These are phyloP conservation scores for Dinoponera quadriceps DNA, from an alignment of 1,140 invertebrate species.

Conservation along the genomic window DNA sequence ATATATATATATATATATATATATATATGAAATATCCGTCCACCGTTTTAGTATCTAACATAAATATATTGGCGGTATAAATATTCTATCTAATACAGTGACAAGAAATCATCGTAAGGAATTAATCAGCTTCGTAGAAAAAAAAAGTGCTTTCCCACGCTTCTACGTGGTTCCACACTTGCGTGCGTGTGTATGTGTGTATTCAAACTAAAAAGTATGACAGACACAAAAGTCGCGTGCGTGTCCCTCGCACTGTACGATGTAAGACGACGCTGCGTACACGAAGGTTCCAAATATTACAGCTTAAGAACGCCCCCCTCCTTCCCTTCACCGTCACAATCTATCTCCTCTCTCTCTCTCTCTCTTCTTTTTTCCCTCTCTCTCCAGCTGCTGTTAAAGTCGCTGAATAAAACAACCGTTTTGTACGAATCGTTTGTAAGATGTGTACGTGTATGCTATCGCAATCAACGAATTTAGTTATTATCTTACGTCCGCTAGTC, in stretches of 20 bases:
- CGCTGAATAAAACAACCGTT: constrained; percentile 5
- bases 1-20: constrained; percentile 36
- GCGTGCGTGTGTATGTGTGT: no score
- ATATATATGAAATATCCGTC: constrained; percentile 19
- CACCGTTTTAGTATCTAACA: neutral
- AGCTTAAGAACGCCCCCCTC: neutral
- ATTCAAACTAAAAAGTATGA: no score
- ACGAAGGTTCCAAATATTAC: neutral
- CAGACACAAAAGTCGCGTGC: no score
- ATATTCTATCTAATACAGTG: constrained; percentile 18
- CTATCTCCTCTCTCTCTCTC: neutral
- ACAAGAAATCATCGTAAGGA: constrained; percentile 19
- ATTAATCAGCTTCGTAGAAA: constrained; percentile 12
- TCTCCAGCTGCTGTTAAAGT: constrained; percentile 21
- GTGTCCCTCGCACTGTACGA: no score
- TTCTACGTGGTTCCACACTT: no score
- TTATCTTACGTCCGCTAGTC: constrained; percentile 60
- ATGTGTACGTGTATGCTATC: neutral
- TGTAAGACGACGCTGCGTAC: no score
- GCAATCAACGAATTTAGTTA: constrained; percentile 55
- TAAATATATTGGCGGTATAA: constrained; percentile 21
- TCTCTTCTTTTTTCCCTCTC: neutral
- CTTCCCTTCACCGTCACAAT: neutral
- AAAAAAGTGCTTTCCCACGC: no score
- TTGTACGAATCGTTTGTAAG: constrained; percentile 16